Evolutionary conservation across 2,888 invertebrate genomes (phyloP), one percentile per base, ranked within the genome.

Genomic region (Acheta domesticus): DNA sequence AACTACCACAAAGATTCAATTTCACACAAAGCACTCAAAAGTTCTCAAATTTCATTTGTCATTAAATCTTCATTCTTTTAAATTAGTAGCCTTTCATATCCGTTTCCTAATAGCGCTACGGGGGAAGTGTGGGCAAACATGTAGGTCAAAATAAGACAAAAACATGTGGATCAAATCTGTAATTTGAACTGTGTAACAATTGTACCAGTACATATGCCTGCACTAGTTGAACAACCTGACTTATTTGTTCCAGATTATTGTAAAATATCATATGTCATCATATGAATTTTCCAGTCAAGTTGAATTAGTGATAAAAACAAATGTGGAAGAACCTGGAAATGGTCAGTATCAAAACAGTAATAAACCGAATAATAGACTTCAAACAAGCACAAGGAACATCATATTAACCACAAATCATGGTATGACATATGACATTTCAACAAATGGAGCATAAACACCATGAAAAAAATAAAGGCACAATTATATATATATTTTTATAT

Each of bases 391-490:
- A 62, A 62, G n/a, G 62, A 62, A 19, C 62, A 62, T 62, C 36
- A 36, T 62, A 62, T 8, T 62, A 62, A 62, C n/a, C 62, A 78
- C 75, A 78, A 20, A 78, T 36, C 62, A 62, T 62, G 62, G 23
- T 62, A 80, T 80, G 80, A 78, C 80, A 80, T 80, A 80, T 80
- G 80, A 80, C 80, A 78, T 80, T 80, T 76, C 74, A 36, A 76
- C 73, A 80, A 78, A 16, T 77, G 75, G 80, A 78, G 78, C 49
- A 76, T 76, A 50, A 62, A 81, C 81, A 81, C 79, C 74, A 80
- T 81, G 81, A 48, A 48, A 76, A 78, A 79, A 79, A 81, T 77
- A 81, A 81, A 81, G 81, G 81, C 81, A 81, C 81, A 80, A 79
- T 78, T 76, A 80, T 79, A 75, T 76, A 75, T 75, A 48, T 80